phyloP scores from a whole-genome alignment of 2,888 invertebrate genomes.

The Zonitis immaculata region DNA sequence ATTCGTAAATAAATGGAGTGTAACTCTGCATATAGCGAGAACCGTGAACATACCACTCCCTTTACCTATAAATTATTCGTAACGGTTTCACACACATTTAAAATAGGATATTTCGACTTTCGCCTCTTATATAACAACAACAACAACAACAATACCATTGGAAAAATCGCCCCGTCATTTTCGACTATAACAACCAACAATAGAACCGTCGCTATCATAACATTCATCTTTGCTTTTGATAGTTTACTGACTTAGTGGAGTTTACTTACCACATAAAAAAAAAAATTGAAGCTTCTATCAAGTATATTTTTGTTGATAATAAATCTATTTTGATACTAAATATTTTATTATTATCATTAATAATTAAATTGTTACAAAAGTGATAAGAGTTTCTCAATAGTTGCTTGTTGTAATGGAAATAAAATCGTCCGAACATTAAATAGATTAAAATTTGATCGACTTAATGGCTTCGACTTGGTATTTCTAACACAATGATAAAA shows the following conservation, averaged over 20 bases:
- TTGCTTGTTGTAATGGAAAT: slow-evolving; percentile 40
- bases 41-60: not conserved
- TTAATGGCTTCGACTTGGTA: slow-evolving; percentile 30
- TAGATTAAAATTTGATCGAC: slow-evolving; percentile 37
- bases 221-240: slow-evolving; percentile 32
- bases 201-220: slow-evolving; percentile 24
- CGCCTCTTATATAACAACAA: slow-evolving; percentile 1
- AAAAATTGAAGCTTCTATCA: no score
- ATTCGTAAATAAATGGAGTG: not conserved
- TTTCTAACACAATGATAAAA: slow-evolving; percentile 29
- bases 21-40: not conserved
- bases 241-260: slow-evolving; percentile 24
- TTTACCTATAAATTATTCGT: slow-evolving; percentile 10
- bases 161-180: slow-evolving; percentile 25
- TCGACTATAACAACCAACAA: slow-evolving; percentile 21
- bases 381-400: no score
- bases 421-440: slow-evolving; percentile 36
- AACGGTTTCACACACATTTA: slow-evolving; percentile 1
- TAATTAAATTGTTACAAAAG: no score
- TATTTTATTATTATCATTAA: no score
- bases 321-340: no score
- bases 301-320: no score
- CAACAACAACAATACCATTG: not conserved
- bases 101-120: slow-evolving; percentile 7
- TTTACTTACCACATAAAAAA: no score